Conservation (phyloP, 2,888 invertebrate genomes). For the Callimorpha dominula region DNA sequence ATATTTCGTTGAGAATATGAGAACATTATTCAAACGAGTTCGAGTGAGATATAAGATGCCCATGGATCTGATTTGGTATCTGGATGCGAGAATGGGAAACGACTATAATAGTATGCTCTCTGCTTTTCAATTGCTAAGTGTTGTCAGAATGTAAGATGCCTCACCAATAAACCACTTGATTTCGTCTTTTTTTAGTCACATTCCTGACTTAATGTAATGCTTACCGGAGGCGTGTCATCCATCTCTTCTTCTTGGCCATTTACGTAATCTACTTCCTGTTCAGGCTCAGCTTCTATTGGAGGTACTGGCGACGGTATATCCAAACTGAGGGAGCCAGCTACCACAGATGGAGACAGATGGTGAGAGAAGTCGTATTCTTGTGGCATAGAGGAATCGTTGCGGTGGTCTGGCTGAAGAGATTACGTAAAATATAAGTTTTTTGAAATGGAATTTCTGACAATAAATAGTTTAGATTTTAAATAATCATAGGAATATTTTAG, state of each 20-base stretch:
- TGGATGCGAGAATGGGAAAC: too few species aligned
- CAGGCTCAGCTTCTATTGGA: slow-evolving; percentile 66
- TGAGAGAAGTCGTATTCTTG: slow-evolving; percentile 84
- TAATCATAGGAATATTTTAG: not conserved
- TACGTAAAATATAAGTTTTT: not conserved
- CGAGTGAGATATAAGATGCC: too few species aligned
- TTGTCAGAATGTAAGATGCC: too few species aligned
- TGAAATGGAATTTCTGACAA: not conserved
- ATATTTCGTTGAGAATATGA: too few species aligned
- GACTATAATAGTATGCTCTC: too few species aligned
- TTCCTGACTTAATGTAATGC: slow-evolving; percentile 2
- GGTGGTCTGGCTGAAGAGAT: slow-evolving; percentile 78
- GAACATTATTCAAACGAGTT: too few species aligned
- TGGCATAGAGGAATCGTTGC: slow-evolving; percentile 88
- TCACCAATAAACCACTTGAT: too few species aligned
- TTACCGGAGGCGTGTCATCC: slow-evolving; percentile 62
- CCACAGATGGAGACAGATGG: slow-evolving; percentile 79
- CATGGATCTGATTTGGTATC: too few species aligned
- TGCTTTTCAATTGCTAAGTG: too few species aligned
- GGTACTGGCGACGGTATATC: slow-evolving; percentile 83
- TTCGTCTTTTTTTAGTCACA: too few species aligned
- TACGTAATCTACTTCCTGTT: slow-evolving; percentile 61
- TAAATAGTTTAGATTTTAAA: not conserved
- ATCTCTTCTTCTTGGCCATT: slow-evolving; percentile 62
- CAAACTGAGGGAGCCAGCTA: slow-evolving; percentile 73